phyloP scores from a whole-genome alignment of 2,888 invertebrate genomes.

The Folsomia candida region DNA sequence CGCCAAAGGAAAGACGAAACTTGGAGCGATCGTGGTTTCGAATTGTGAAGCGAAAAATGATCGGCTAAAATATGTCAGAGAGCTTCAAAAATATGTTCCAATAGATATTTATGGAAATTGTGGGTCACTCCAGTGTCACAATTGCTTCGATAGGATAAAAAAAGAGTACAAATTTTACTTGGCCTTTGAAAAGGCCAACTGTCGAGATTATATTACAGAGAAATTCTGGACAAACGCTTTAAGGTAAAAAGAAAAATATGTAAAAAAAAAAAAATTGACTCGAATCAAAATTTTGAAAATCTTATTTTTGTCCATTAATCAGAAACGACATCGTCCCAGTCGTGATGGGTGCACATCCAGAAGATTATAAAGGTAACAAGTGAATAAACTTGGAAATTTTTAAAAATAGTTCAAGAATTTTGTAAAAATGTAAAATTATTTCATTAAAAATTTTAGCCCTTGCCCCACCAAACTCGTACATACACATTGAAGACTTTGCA shows the following conservation, averaged over 20 bases:
- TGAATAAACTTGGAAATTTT: too few relatives aligned
- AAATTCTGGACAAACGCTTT: constrained; percentile 55
- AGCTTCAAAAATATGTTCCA: constrained; percentile 50
- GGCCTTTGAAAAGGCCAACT: constrained; percentile 68
- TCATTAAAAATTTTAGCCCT: too few relatives aligned
- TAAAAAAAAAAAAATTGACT: neutral
- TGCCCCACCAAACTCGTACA: constrained; percentile 56
- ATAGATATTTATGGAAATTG: constrained; percentile 52
- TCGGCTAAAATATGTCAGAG: constrained; percentile 44
- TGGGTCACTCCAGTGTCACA: constrained; percentile 34
- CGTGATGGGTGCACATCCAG: constrained; percentile 57
- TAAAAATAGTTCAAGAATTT: too few relatives aligned
- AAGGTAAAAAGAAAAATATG: neutral
- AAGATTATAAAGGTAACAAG: constrained; percentile 56
- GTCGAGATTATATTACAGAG: constrained; percentile 68
- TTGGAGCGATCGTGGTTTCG: constrained; percentile 19
- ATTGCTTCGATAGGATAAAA: constrained; percentile 45
- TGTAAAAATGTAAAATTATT: too few relatives aligned
- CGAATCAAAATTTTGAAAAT: neutral
- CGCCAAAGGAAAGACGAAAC: constrained; percentile 13
- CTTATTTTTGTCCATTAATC: too few relatives aligned
- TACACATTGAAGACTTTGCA: constrained; percentile 54
- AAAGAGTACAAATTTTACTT: constrained; percentile 65
- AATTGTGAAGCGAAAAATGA: constrained; percentile 18
- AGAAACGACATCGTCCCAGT: constrained; percentile 56